Evolutionary conservation across 2,797 vertebrate genomes (phyloP).

Genomic region (Halcyon smyrnensis): DNA sequence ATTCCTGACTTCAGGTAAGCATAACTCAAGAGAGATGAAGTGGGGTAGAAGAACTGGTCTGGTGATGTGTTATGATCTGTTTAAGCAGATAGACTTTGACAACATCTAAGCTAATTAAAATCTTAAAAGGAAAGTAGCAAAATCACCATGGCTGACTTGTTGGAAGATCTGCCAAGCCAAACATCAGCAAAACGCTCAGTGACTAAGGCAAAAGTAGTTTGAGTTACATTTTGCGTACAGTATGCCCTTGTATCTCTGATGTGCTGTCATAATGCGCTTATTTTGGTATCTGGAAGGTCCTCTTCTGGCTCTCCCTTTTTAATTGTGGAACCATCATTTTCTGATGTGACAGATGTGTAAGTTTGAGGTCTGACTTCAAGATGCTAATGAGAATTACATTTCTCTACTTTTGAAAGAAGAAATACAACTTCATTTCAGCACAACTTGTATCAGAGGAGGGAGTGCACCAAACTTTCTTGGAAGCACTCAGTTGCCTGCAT

Average conservation of each 20-base stretch:
- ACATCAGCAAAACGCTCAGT: neutral
- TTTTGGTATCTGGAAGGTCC: neutral
- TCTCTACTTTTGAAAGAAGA: neutral
- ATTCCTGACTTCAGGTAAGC: neutral
- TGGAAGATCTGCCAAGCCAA: neutral
- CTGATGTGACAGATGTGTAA: neutral
- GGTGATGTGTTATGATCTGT: neutral
- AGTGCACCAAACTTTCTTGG: neutral
- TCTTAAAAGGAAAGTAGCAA: neutral
- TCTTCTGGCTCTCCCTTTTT: neutral
- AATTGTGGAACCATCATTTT: neutral
- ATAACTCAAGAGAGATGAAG: neutral
- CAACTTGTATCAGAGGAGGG: neutral
- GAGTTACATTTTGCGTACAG: neutral
- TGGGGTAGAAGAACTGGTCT: neutral
- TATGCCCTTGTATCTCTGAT: accelerated
- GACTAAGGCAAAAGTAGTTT: neutral
- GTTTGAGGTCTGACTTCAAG: neutral
- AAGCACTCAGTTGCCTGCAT: neutral
- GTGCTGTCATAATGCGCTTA: neutral
- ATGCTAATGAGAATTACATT: neutral
- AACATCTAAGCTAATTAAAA: neutral
- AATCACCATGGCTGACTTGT: neutral
- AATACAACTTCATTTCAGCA: neutral
- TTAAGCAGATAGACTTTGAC: neutral